Evolutionary conservation across 1,140 invertebrate genomes (phyloP).

Genomic region (Drusus annulatus): DNA sequence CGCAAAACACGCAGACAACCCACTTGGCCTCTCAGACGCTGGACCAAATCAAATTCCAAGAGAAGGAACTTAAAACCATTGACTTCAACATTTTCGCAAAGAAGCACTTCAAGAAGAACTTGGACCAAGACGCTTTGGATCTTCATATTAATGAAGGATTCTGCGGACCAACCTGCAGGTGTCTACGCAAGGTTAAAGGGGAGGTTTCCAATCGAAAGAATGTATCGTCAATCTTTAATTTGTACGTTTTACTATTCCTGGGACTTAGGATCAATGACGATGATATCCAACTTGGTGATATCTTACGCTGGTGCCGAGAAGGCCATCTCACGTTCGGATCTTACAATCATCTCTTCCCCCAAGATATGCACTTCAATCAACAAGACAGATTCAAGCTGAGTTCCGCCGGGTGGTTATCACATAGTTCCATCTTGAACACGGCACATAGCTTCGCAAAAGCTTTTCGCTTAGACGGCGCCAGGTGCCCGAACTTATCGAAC

Average conservation of each 20-base stretch:
- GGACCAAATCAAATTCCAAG: constrained; percentile 39
- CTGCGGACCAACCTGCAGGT: constrained; percentile 44
- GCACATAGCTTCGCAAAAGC: constrained; percentile 26
- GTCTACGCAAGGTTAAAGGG: constrained; percentile 16
- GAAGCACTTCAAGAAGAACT: constrained; percentile 31
- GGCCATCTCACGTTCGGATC: constrained; percentile 73
- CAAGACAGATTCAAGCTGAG: constrained; percentile 40
- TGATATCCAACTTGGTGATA: constrained; percentile 73
- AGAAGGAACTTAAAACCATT: constrained; percentile 22
- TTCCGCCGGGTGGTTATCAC: background rate
- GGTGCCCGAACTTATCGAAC: constrained; percentile 68
- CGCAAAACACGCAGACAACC: constrained; percentile 60
- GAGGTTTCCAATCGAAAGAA: constrained; percentile 11
- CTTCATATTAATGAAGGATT: constrained; percentile 41
- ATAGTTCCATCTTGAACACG: constrained; percentile 33
- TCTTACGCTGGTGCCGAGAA: constrained; percentile 74
- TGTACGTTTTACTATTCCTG: constrained; percentile 72
- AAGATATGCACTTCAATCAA: constrained; percentile 63
- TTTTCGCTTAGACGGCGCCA: constrained; percentile 59
- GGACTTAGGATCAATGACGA: constrained; percentile 73
- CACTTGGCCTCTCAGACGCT: constrained; percentile 66
- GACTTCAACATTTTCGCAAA: constrained; percentile 58
- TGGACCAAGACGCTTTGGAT: constrained; percentile 27
- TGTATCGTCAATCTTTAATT: constrained; percentile 58
- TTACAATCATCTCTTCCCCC: constrained; percentile 73